These are phyloP conservation scores for Heterohyrax brucei DNA, from an alignment of 2,797 vertebrate genomes.

Conservation along the genomic window DNA sequence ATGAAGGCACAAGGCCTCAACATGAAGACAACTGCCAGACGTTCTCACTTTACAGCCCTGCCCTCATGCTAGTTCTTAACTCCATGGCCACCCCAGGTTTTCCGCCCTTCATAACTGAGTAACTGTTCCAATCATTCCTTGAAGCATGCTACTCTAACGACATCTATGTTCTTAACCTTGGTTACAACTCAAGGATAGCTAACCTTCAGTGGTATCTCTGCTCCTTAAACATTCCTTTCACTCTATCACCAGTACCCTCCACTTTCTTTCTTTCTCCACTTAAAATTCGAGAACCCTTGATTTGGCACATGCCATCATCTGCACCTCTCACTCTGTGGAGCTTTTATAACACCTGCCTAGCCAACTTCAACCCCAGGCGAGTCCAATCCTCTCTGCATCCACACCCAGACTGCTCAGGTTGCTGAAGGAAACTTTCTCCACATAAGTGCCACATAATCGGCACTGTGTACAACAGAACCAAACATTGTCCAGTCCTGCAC, in stretches of 20 bases:
- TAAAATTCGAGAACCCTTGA: background rate
- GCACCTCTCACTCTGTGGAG: background rate
- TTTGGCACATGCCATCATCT: background rate
- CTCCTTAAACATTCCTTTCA: background rate
- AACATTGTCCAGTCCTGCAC: too few relatives aligned
- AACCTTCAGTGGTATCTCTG: background rate
- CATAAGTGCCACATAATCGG: too few relatives aligned
- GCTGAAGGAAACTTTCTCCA: background rate
- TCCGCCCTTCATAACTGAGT: background rate
- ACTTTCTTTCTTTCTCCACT: background rate
- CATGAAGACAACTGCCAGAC: slow-evolving; percentile 21
- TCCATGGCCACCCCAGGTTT: background rate
- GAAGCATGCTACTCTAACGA: slow-evolving; percentile 19
- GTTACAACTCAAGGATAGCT: background rate
- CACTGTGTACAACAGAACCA: too few relatives aligned
- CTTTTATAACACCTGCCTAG: background rate
- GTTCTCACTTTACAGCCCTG: background rate
- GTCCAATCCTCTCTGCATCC: background rate
- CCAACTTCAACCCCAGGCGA: background rate
- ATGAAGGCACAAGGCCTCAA: background rate
- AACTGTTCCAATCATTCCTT: background rate
- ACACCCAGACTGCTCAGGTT: background rate
- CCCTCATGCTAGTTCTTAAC: slow-evolving; percentile 24
- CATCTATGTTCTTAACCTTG: slow-evolving; percentile 34
- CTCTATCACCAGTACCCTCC: background rate